Conservation (phyloP, 2,113 vertebrate species). For the Aegypius monachus region DNA sequence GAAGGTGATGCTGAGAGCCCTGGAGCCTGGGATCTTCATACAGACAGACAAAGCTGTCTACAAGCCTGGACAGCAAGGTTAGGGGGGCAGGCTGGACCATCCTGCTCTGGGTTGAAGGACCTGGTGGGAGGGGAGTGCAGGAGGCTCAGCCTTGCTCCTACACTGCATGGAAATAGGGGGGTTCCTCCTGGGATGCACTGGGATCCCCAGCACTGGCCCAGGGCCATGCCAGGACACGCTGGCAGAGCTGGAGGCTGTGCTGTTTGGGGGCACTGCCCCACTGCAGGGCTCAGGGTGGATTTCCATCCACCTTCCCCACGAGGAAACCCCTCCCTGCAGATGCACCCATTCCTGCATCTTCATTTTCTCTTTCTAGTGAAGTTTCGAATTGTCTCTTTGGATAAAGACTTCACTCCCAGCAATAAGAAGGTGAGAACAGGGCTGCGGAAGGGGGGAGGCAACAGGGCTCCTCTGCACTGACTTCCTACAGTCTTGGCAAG, state of each 20-base stretch:
- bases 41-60: constrained; percentile 43
- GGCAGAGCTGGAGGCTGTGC: background rate
- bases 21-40: constrained; percentile 1
- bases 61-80: constrained; percentile 49
- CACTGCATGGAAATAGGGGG: background rate
- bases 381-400: constrained; percentile 7
- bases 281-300: background rate
- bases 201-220: background rate
- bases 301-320: background rate
- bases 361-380: background rate
- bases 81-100: background rate
- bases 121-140: background rate
- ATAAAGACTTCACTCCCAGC: background rate
- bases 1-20: background rate
- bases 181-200: background rate
- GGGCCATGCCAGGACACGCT: background rate
- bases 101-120: background rate
- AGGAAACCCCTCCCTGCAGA: rapidly evolving
- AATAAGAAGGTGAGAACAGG: constrained; percentile 10
- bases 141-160: background rate
- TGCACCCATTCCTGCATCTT: background rate
- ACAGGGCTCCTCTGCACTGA: background rate
- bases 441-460: background rate
- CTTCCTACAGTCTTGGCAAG: background rate
- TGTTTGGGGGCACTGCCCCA: background rate